These are phyloP conservation scores for Petrolisthes manimaculis DNA, from an alignment of 2,888 invertebrate genomes.

Conservation along the genomic window DNA sequence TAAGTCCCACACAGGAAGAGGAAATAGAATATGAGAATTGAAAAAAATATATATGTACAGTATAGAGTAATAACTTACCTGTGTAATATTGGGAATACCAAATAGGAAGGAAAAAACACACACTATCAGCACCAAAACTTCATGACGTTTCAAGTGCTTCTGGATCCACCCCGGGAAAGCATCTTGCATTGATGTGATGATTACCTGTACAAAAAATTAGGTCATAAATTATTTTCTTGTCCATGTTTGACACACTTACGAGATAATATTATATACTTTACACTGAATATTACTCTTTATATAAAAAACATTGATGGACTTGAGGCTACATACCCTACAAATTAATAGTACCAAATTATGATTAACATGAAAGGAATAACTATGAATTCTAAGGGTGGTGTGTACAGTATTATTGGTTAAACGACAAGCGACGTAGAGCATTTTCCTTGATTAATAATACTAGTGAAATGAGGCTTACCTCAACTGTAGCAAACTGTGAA, in stretches of 20 bases:
- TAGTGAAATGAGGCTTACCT: constrained; percentile 74
- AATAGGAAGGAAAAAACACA: constrained; percentile 85
- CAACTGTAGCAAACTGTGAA: constrained; percentile 91
- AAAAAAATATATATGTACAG: no score
- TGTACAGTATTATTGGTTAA: no score
- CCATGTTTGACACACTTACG: not conserved
- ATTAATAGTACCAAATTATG: no score
- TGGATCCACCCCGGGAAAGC: constrained; percentile 91
- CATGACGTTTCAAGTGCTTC: constrained; percentile 85
- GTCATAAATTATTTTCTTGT: not conserved
- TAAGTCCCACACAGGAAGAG: no score
- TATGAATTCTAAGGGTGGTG: no score
- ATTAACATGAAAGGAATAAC: no score
- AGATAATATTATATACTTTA: not conserved
- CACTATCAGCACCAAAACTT: constrained; percentile 85
- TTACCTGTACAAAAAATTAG: constrained; percentile 68
- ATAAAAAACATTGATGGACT: not conserved
- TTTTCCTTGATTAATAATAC: no score
- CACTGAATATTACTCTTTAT: not conserved
- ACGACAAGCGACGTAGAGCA: no score
- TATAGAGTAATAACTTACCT: constrained; percentile 73
- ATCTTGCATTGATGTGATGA: constrained; percentile 93
- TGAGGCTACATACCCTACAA: no score
- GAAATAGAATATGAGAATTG: no score
- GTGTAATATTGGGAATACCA: constrained; percentile 88